Percentiles rank a stretch among this genome's conserved stretches.
These are phyloP conservation scores for Agriopis marginaria DNA, from an alignment of 2,888 invertebrate species.

Conservation along the genomic window DNA sequence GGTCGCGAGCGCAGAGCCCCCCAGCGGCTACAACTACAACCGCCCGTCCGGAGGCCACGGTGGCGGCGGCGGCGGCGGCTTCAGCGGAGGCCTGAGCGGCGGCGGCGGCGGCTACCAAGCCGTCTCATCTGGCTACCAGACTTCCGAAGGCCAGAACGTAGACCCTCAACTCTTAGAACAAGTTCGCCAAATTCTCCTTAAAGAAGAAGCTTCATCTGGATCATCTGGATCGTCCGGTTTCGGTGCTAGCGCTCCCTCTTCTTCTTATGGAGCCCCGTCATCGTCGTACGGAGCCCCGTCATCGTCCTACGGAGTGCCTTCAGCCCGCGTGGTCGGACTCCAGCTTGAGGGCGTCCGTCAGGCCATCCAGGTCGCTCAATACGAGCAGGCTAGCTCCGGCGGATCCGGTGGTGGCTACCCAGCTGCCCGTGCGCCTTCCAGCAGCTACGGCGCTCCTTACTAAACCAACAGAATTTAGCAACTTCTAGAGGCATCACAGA, in stretches of 20 bases:
- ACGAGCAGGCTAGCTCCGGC: slow-evolving; percentile 87
- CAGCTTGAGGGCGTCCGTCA: slow-evolving; percentile 94
- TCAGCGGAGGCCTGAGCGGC: slow-evolving; percentile 76
- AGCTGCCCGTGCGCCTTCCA: slow-evolving; percentile 86
- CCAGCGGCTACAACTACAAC: slow-evolving; percentile 91
- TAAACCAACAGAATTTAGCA: slow-evolving; percentile 60
- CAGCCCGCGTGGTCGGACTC: slow-evolving; percentile 91
- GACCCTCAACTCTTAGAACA: slow-evolving; percentile 93
- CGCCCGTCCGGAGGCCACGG: slow-evolving; percentile 86
- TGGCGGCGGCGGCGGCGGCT: slow-evolving; percentile 69
- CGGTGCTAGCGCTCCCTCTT: slow-evolving; percentile 89
- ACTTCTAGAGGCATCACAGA: slow-evolving; percentile 52
- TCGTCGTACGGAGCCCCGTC: slow-evolving; percentile 89
- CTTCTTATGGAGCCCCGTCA: slow-evolving; percentile 88
- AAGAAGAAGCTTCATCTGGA: slow-evolving; percentile 89
- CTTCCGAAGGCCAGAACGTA: slow-evolving; percentile 93
- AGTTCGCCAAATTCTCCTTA: slow-evolving; percentile 93
- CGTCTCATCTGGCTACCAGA: slow-evolving; percentile 92
- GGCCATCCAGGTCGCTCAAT: slow-evolving; percentile 95
- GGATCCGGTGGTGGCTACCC: slow-evolving; percentile 84
- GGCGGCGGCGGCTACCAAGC: slow-evolving; percentile 91
- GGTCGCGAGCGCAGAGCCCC: slow-evolving; percentile 91
- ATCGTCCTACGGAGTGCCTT: slow-evolving; percentile 77
- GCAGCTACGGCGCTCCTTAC: slow-evolving; percentile 90
- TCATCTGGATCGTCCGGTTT: slow-evolving; percentile 78